phyloP scores from a whole-genome alignment of 2,797 vertebrate genomes.

The Nasua narica region DNA sequence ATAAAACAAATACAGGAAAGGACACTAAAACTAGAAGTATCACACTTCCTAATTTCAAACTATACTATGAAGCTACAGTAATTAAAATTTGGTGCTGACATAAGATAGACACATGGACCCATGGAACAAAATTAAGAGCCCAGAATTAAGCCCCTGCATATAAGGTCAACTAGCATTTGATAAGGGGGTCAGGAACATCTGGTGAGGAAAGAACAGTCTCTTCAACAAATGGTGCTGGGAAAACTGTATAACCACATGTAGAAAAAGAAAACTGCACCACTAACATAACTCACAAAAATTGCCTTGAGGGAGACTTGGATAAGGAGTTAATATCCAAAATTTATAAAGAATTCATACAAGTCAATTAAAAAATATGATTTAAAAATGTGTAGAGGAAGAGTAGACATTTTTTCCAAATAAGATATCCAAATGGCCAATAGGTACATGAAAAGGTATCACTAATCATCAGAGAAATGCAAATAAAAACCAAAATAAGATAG shows the following conservation, averaged over 20 bases:
- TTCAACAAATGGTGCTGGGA: not conserved
- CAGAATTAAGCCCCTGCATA: not conserved
- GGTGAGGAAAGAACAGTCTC: not conserved
- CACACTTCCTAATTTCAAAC: not conserved
- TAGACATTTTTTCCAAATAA: too few species aligned
- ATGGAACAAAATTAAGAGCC: not conserved
- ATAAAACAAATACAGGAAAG: not conserved
- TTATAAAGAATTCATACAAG: too few species aligned
- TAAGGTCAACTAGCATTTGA: not conserved
- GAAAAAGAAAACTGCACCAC: not conserved
- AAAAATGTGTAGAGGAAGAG: too few species aligned
- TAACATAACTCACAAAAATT: not conserved
- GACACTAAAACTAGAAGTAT: not conserved
- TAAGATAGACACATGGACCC: not conserved
- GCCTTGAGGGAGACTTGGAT: not conserved
- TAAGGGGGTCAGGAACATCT: not conserved
- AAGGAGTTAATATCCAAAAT: too few species aligned
- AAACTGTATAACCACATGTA: not conserved
- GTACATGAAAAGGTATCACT: too few species aligned
- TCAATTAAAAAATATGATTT: too few species aligned
- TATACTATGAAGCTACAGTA: not conserved
- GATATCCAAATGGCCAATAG: too few species aligned
- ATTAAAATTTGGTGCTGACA: not conserved
- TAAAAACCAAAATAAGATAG: not conserved
- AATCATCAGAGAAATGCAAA: too few species aligned